Percentiles rank a stretch among this genome's conserved stretches.
These are phyloP conservation scores for Lasioglossum vierecki DNA, from an alignment of 2,888 invertebrate species.

Conservation along the genomic window DNA sequence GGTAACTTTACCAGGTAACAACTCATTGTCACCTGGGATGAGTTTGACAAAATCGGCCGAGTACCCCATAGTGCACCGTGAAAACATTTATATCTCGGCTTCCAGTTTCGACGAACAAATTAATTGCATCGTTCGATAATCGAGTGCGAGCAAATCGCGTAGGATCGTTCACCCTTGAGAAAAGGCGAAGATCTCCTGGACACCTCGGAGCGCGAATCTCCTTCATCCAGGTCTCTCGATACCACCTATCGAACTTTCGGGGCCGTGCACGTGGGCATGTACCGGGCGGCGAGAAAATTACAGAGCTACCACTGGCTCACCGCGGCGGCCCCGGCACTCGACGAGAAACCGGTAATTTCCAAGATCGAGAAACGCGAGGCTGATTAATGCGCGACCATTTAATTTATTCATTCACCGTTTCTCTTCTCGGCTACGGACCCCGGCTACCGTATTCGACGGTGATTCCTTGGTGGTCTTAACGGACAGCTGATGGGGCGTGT, in stretches of 20 bases:
- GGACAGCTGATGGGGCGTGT: constrained; percentile 65
- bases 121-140: neutral
- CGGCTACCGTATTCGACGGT: constrained; percentile 23
- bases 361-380: constrained; percentile 74
- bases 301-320: constrained; percentile 73
- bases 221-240: constrained; percentile 10
- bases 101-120: neutral
- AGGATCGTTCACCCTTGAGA: constrained; percentile 8
- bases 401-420: constrained; percentile 79
- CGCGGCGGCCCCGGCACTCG: constrained; percentile 17
- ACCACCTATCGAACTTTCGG: constrained; percentile 38
- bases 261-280: constrained; percentile 63
- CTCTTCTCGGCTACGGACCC: constrained; percentile 19
- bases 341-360: constrained; percentile 75
- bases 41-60: no score
- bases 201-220: neutral
- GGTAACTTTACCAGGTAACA: no score
- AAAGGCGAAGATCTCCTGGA: neutral
- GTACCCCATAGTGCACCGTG: no score
- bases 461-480: constrained; percentile 63
- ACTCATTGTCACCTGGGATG: no score
- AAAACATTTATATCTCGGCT: no score
- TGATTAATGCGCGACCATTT: constrained; percentile 78
- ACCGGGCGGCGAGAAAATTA: constrained; percentile 80
- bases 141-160: neutral